phyloP scores from a whole-genome alignment of 1,140 invertebrate genomes.

The Scaptodrosophila lebanonensis region DNA sequence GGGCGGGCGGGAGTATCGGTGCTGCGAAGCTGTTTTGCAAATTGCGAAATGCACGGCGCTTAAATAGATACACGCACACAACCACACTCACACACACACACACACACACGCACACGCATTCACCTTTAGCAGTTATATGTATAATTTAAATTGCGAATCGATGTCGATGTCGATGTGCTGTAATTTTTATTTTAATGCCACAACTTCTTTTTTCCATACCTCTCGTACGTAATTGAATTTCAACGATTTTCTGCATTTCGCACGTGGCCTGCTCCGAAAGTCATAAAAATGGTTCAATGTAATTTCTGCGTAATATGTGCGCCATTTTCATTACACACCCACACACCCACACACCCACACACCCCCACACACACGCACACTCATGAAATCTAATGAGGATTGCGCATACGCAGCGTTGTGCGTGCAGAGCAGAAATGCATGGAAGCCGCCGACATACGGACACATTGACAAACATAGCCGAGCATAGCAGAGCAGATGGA shows the following conservation, averaged over 20 bases:
- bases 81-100: neutral
- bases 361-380: neutral
- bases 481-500: too few relatives aligned
- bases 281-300: neutral
- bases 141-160: slow-evolving; percentile 55
- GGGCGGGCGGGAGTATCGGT: too few relatives aligned
- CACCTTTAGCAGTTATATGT: slow-evolving; percentile 13
- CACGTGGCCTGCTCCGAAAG: neutral
- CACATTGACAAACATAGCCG: too few relatives aligned
- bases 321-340: too few relatives aligned
- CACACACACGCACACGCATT: slow-evolving; percentile 4
- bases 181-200: slow-evolving; percentile 43
- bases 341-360: too few relatives aligned
- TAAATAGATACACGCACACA: slow-evolving; percentile 39
- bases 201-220: too few relatives aligned
- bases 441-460: neutral
- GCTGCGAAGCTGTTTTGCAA: too few relatives aligned
- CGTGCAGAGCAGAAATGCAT: neutral
- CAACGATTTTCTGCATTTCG: slow-evolving; percentile 36
- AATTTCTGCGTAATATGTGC: too few relatives aligned
- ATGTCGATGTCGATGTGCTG: neutral
- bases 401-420: slow-evolving; percentile 42
- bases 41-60: too few relatives aligned
- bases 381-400: slow-evolving; percentile 17
- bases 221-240: slow-evolving; percentile 66